phyloP scores from a whole-genome alignment of 1,140 invertebrate species.

The Bombus superbus region DNA sequence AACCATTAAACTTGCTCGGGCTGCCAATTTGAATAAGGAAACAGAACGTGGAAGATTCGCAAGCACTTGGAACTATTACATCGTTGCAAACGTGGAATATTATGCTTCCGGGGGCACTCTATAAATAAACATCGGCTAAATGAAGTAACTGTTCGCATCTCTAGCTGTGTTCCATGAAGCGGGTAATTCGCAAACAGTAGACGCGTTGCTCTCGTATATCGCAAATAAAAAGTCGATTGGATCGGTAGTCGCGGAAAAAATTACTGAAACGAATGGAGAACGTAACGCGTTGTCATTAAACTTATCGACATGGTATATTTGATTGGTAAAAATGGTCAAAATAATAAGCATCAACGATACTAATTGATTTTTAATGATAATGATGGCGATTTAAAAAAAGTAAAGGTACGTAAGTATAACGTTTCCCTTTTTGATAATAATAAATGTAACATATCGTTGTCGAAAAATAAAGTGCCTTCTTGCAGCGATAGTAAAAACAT shows the following conservation, averaged over 20 bases:
- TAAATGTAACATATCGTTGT: conserved; percentile 58
- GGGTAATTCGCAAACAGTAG: not conserved
- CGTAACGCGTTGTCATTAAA: no score
- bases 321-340: no score
- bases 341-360: not conserved
- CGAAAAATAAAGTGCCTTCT: conserved; percentile 62
- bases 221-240: not conserved
- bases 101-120: conserved; percentile 14
- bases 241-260: not conserved
- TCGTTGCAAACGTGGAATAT: conserved; percentile 7
- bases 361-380: not conserved
- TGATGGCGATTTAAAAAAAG: not conserved
- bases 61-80: not conserved
- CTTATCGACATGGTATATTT: no score
- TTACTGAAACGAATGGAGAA: not conserved
- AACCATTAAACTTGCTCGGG: not conserved
- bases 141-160: conserved; percentile 18
- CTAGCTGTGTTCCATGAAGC: not conserved
- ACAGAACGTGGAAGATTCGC: not conserved
- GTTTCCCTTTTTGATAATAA: conserved; percentile 19
- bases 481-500: conserved; percentile 43
- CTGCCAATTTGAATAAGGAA: not conserved
- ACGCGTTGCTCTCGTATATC: not conserved
- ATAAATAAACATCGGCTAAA: conserved; percentile 27
- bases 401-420: no score